Percentiles rank a stretch among this genome's conserved stretches.
Conservation (phyloP, 2,888 invertebrate species). For the Bombyx huttoni region DNA sequence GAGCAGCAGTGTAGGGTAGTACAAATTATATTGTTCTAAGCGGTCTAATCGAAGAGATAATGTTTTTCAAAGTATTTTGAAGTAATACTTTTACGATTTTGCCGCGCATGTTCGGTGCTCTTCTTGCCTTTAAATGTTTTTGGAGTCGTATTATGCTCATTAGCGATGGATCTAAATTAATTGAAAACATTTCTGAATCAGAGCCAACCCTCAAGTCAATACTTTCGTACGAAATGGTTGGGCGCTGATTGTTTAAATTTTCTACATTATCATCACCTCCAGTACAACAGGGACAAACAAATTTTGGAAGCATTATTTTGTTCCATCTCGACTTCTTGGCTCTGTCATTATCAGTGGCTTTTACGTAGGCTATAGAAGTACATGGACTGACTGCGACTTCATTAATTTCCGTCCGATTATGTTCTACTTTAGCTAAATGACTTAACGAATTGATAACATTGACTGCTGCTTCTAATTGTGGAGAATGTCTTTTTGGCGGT, state of each 20-base stretch:
- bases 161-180: constrained; percentile 38
- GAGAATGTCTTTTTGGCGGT: background rate
- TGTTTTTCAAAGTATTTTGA: constrained; percentile 35
- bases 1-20: no score
- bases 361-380: background rate
- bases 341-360: background rate
- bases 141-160: constrained; percentile 40
- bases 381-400: background rate
- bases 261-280: constrained; percentile 24
- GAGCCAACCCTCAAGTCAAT: constrained; percentile 28
- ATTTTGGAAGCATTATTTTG: constrained; percentile 21
- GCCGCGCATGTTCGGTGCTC: constrained; percentile 21
- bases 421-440: background rate
- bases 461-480: background rate
- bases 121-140: constrained; percentile 20
- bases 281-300: constrained; percentile 45
- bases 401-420: background rate
- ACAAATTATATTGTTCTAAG: constrained; percentile 9
- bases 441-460: background rate
- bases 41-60: constrained; percentile 13
- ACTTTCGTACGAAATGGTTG: constrained; percentile 37
- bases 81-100: constrained; percentile 27
- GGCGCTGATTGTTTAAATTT: constrained; percentile 14
- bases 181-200: constrained; percentile 14
- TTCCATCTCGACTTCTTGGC: constrained; percentile 9